Percentiles rank a stretch among this genome's conserved stretches.
phyloP scores from a whole-genome alignment of 2,888 invertebrate species.

The Sialis fuliginosa region DNA sequence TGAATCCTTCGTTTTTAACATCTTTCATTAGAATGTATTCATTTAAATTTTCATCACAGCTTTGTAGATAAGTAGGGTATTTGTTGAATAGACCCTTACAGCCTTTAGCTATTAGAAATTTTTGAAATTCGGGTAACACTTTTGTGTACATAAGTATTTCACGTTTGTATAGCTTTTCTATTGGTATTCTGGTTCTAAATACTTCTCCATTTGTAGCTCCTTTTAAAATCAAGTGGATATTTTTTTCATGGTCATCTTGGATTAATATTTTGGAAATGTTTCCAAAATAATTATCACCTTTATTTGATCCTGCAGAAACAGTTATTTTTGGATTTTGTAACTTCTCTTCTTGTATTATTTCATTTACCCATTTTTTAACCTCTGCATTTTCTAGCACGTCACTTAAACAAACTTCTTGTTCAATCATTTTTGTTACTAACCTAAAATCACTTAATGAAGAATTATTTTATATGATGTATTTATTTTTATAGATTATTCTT shows the following conservation, averaged over 20 bases:
- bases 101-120: constrained; percentile 7
- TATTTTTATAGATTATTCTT: too few relatives aligned
- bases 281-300: constrained; percentile 17
- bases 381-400: too few relatives aligned
- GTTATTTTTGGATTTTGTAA: constrained; percentile 7
- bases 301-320: constrained; percentile 11
- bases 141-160: constrained; percentile 5
- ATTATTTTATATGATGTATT: too few relatives aligned
- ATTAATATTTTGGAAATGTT: constrained; percentile 11
- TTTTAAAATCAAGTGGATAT: constrained; percentile 3
- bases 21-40: constrained; percentile 1
- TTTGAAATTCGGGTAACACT: constrained; percentile 8
- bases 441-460: too few relatives aligned
- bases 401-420: too few relatives aligned
- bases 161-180: neutral
- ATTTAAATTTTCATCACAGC: neutral
- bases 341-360: constrained; percentile 7
- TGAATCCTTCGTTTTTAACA: neutral
- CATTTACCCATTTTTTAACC: constrained; percentile 1
- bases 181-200: neutral
- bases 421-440: too few relatives aligned
- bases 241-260: constrained; percentile 7
- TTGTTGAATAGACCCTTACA: neutral
- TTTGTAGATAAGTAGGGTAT: neutral
- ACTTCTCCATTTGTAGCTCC: neutral